Conservation (phyloP, 2,113 vertebrate species). For the Microcebus griseorufus region DNA sequence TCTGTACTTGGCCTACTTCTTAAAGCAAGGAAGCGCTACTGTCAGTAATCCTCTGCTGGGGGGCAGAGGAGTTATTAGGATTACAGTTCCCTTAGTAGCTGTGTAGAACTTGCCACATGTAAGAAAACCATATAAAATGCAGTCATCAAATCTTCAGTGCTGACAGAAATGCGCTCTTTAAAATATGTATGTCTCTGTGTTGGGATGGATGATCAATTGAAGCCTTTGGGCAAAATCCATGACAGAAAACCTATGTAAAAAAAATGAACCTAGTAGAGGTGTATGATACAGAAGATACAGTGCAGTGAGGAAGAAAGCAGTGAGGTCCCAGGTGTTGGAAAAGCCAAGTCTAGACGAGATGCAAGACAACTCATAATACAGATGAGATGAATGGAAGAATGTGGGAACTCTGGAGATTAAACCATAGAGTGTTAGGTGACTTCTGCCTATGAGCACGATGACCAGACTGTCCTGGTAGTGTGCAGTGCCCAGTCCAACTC, state of each 20-base stretch:
- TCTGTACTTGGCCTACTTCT: not conserved
- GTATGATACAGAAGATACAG: fast-evolving
- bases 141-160: not conserved
- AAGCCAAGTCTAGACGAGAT: not conserved
- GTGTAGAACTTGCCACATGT: fast-evolving
- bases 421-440: too few species aligned
- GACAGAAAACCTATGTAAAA: not conserved
- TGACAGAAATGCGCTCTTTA: not conserved
- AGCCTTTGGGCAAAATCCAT: not conserved
- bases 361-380: fast-evolving
- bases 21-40: not conserved
- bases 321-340: not conserved
- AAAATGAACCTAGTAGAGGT: not conserved
- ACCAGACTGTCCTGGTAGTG: not conserved
- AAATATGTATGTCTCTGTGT: not conserved
- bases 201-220: not conserved
- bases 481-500: not conserved
- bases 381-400: not conserved
- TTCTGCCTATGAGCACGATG: fast-evolving
- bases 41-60: not conserved
- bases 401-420: not conserved
- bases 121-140: fast-evolving
- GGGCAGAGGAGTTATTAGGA: not conserved
- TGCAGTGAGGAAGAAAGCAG: not conserved
- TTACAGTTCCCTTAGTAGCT: not conserved